Percentiles rank a stretch among this genome's conserved stretches.
These are phyloP conservation scores for Apamea anceps DNA, from an alignment of 2,888 invertebrate genomes.

Conservation along the genomic window DNA sequence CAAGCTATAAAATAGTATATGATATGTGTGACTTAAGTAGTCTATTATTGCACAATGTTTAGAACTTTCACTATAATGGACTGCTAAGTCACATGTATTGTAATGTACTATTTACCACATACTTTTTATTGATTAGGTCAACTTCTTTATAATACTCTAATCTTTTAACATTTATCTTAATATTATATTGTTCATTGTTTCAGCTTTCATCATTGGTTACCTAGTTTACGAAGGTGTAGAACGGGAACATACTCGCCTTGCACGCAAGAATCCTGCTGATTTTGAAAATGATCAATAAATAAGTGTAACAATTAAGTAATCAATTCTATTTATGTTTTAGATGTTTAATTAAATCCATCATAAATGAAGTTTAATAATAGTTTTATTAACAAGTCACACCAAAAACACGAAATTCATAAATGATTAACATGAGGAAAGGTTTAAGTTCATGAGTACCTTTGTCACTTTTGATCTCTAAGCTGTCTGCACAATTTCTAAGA, in stretches of 20 bases:
- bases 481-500: not conserved
- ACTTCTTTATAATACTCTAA: not conserved
- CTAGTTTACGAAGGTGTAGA: slow-evolving; percentile 91
- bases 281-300: slow-evolving; percentile 92
- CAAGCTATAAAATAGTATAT: not conserved
- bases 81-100: not conserved
- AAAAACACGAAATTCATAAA: not conserved
- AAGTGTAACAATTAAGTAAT: slow-evolving; percentile 42
- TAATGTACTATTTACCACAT: not conserved
- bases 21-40: too few relatives aligned
- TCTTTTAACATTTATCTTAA: not conserved
- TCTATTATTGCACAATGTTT: not conserved
- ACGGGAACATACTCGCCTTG: slow-evolving; percentile 87
- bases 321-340: slow-evolving; percentile 63
- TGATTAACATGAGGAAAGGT: too few relatives aligned
- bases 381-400: slow-evolving; percentile 8
- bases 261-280: slow-evolving; percentile 93
- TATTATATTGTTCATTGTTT: slow-evolving; percentile 71
- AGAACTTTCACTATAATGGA: not conserved
- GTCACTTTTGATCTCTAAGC: not conserved
- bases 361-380: not conserved
- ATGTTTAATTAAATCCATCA: slow-evolving; percentile 55
- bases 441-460: not conserved
- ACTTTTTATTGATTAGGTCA: not conserved
- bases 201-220: slow-evolving; percentile 91